These are phyloP conservation scores for Lepidurus couesii DNA, from an alignment of 1,140 invertebrate species.

Conservation along the genomic window DNA sequence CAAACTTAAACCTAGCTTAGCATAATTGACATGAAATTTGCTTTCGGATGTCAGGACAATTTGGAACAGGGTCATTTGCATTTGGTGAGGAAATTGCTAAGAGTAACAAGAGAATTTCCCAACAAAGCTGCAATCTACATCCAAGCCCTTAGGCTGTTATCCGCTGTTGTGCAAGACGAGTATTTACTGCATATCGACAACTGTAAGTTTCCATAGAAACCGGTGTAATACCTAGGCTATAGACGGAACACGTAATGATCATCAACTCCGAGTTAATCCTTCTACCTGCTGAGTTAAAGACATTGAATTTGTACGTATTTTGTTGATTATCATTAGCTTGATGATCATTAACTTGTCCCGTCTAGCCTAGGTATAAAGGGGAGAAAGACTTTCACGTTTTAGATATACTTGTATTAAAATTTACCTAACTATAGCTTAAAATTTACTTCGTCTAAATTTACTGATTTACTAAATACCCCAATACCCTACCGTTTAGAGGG, in stretches of 20 bases:
- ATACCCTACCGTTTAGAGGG: neutral
- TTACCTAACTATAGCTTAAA: neutral
- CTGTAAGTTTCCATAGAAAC: conserved; percentile 50
- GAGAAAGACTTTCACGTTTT: too few species aligned
- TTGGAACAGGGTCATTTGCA: conserved; percentile 76
- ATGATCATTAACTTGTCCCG: too few species aligned
- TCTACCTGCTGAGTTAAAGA: too few species aligned
- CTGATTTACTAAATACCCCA: neutral
- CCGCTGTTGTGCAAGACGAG: conserved; percentile 63
- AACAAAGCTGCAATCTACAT: conserved; percentile 55
- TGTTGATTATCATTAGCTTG: too few species aligned
- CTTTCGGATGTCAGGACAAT: conserved; percentile 56
- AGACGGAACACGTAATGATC: too few species aligned
- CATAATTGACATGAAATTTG: conserved; percentile 38
- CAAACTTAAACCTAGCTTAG: conserved; percentile 24
- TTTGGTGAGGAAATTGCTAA: conserved; percentile 65
- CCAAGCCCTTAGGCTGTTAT: conserved; percentile 65
- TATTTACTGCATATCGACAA: conserved; percentile 76
- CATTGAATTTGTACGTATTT: too few species aligned
- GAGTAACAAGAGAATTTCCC: conserved; percentile 58
- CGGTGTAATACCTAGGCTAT: too few species aligned
- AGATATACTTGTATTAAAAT: too few species aligned
- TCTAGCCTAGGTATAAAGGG: too few species aligned
- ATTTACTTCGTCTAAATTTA: conserved; percentile 24
- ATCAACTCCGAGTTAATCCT: too few species aligned